Evolutionary conservation across 2,888 invertebrate species (phyloP).

Genomic region (Acleris holmiana): DNA sequence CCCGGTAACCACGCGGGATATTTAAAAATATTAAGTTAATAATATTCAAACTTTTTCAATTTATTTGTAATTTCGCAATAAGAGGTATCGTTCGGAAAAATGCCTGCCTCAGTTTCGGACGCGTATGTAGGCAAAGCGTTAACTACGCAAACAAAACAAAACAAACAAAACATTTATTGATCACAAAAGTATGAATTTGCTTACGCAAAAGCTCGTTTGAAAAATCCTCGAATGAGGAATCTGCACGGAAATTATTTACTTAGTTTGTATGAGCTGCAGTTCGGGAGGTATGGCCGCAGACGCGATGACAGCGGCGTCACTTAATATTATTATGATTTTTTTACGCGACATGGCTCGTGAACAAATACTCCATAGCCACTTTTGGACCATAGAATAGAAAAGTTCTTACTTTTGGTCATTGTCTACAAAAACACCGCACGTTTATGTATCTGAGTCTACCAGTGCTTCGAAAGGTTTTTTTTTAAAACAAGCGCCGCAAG

Average conservation of each 20-base stretch:
- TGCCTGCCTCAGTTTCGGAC: background rate
- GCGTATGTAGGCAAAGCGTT: background rate
- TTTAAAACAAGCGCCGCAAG: no score
- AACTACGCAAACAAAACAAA: background rate
- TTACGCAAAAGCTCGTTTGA: slow-evolving; percentile 9
- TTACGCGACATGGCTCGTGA: no score
- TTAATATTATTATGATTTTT: background rate
- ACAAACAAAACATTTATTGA: no score
- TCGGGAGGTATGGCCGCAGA: slow-evolving; percentile 1
- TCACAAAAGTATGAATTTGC: no score
- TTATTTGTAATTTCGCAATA: background rate
- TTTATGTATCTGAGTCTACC: no score
- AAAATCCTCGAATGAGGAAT: slow-evolving; percentile 24
- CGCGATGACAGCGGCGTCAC: background rate
- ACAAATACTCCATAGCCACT: no score
- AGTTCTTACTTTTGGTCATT: no score
- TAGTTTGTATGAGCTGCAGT: slow-evolving; percentile 17
- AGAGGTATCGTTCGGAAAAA: background rate
- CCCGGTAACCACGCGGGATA: no score
- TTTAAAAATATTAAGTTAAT: no score
- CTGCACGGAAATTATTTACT: slow-evolving; percentile 26
- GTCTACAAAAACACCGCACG: no score
- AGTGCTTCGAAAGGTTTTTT: no score
- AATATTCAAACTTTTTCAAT: background rate
- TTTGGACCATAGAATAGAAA: no score